These are phyloP conservation scores for Falco biarmicus DNA, from an alignment of 2,797 vertebrate genomes.

Conservation along the genomic window DNA sequence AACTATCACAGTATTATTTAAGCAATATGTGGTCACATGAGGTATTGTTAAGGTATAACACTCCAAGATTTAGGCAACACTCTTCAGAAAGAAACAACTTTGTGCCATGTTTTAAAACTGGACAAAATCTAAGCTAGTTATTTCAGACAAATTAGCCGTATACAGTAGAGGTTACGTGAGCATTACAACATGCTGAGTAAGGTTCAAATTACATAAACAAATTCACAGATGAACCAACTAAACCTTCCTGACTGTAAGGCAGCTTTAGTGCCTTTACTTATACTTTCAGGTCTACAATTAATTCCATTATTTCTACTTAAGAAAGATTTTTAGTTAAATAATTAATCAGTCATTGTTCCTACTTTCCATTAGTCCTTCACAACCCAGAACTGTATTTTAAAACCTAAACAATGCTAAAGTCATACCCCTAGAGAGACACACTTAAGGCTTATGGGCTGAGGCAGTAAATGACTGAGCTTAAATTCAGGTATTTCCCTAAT, in stretches of 20 bases:
- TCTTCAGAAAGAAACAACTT: neutral
- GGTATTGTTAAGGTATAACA: neutral
- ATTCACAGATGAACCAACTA: neutral
- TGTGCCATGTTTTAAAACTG: neutral
- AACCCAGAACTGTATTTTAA: neutral
- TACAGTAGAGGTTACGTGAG: neutral
- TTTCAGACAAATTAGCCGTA: neutral
- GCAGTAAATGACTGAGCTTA: neutral
- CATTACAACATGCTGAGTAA: neutral
- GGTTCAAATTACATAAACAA: neutral
- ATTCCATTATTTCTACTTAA: neutral
- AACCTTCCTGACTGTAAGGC: neutral
- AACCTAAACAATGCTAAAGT: conserved; percentile 8
- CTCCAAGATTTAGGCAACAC: neutral
- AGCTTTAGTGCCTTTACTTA: neutral
- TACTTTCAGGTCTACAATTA: neutral
- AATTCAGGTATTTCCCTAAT: conserved; percentile 42
- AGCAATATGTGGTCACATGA: neutral
- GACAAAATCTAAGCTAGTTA: neutral
- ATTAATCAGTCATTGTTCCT: neutral
- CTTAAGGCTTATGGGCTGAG: neutral
- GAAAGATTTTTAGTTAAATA: neutral
- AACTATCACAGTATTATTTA: rapidly evolving
- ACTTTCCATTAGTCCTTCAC: neutral
- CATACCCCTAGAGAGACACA: neutral